These are phyloP conservation scores for Heliangelus exortis DNA, from an alignment of 2,797 vertebrate species.

Conservation along the genomic window DNA sequence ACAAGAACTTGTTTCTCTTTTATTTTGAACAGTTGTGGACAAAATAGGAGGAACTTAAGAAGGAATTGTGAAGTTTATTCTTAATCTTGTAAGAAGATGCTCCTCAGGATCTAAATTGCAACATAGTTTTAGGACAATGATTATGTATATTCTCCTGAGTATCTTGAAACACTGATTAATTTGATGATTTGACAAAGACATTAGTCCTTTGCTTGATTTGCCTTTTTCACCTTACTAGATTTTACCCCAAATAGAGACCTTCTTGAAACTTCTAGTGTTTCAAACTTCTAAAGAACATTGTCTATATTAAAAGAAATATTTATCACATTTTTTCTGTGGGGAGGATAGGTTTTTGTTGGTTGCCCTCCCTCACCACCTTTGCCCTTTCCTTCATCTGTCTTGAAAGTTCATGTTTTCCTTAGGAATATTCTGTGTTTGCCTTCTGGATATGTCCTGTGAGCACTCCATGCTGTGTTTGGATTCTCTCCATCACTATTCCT, in stretches of 20 bases:
- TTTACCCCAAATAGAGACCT: not conserved
- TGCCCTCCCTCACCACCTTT: not conserved
- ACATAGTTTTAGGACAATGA: not conserved
- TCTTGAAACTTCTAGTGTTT: not conserved
- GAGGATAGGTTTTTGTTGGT: rapidly evolving
- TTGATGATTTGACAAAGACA: not conserved
- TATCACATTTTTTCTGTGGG: rapidly evolving
- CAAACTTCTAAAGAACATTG: not conserved
- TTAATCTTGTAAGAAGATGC: not conserved
- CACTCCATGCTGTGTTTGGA: not conserved
- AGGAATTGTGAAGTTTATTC: not conserved
- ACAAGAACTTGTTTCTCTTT: not conserved
- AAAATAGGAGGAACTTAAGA: not conserved
- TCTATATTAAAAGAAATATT: not conserved
- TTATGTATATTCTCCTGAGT: not conserved
- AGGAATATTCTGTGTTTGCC: not conserved
- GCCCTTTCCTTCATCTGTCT: not conserved
- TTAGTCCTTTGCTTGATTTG: not conserved
- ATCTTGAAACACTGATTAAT: not conserved
- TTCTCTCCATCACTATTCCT: not conserved
- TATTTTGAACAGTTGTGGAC: not conserved
- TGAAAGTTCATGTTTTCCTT: not conserved
- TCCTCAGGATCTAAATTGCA: not conserved
- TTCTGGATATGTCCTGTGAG: not conserved
- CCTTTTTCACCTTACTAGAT: not conserved